These are phyloP conservation scores for Miniopterus natalensis DNA, from an alignment of 2,113 vertebrate genomes.

Conservation along the genomic window DNA sequence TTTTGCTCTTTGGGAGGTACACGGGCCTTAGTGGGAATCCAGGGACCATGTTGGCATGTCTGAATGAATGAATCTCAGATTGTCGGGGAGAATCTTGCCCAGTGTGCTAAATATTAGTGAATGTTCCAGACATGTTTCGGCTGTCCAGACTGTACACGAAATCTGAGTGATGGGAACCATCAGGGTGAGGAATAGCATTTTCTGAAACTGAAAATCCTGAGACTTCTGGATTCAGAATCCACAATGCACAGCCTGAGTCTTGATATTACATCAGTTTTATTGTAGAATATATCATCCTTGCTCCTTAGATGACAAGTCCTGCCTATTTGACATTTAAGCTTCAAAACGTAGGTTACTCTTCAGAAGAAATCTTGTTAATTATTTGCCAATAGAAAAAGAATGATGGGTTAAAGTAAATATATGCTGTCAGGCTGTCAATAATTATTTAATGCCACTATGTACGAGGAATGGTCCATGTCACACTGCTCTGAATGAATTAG, in stretches of 20 bases:
- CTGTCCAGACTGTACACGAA: constrained; percentile 20
- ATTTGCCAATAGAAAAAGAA: constrained; percentile 67
- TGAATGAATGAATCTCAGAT: constrained; percentile 11
- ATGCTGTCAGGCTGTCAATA: constrained; percentile 52
- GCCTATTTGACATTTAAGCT: constrained; percentile 49
- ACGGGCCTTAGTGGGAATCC: background rate
- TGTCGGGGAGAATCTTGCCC: background rate
- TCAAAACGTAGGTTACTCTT: constrained; percentile 57
- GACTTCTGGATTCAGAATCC: constrained; percentile 33
- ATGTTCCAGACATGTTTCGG: background rate
- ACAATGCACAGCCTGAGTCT: background rate
- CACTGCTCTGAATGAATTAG: constrained; percentile 67
- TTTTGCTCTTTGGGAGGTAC: constrained; percentile 23
- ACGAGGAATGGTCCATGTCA: constrained; percentile 30
- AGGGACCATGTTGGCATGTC: background rate
- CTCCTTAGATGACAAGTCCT: constrained; percentile 18
- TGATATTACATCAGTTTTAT: constrained; percentile 44
- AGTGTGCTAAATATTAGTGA: background rate
- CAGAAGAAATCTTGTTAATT: constrained; percentile 70
- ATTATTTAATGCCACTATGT: constrained; percentile 62
- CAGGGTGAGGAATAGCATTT: constrained; percentile 41
- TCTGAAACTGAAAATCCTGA: constrained; percentile 31
- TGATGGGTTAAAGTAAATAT: constrained; percentile 63
- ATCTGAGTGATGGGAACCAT: background rate
- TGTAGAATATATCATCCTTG: constrained; percentile 9